These are phyloP conservation scores for Leucosticte australis DNA, from an alignment of 2,113 vertebrate species.

Conservation along the genomic window DNA sequence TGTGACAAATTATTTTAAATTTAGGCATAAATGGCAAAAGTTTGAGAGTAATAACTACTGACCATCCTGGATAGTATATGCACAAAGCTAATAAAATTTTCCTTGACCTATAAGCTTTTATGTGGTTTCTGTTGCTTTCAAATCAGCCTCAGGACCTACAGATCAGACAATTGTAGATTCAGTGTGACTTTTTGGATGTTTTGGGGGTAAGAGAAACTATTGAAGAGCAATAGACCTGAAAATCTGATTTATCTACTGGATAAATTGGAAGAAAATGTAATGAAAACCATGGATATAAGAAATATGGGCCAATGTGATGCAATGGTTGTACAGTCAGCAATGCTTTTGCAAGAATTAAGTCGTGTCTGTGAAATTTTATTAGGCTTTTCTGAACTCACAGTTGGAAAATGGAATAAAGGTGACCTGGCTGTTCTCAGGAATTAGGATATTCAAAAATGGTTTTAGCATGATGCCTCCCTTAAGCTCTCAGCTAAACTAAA, in stretches of 20 bases:
- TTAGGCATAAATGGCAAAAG: background rate
- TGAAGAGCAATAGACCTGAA: background rate
- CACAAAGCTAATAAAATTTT: background rate
- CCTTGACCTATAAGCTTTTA: background rate
- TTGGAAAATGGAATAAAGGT: background rate
- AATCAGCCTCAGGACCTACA: background rate
- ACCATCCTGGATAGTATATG: background rate
- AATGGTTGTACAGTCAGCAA: background rate
- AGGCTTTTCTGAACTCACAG: background rate
- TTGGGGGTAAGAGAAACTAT: background rate
- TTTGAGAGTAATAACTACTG: background rate
- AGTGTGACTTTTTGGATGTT: background rate
- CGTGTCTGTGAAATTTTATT: background rate
- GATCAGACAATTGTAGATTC: background rate
- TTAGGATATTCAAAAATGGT: background rate
- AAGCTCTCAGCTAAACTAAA: background rate
- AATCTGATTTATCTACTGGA: background rate
- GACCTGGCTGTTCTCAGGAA: background rate
- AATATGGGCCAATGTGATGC: background rate
- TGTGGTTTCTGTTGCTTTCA: background rate
- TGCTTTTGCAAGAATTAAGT: background rate
- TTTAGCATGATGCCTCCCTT: background rate
- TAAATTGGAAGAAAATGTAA: background rate
- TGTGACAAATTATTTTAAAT: background rate
- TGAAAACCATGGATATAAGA: background rate